phyloP scores from a whole-genome alignment of 2,888 invertebrate species.

The Sarcophaga carnaria region DNA sequence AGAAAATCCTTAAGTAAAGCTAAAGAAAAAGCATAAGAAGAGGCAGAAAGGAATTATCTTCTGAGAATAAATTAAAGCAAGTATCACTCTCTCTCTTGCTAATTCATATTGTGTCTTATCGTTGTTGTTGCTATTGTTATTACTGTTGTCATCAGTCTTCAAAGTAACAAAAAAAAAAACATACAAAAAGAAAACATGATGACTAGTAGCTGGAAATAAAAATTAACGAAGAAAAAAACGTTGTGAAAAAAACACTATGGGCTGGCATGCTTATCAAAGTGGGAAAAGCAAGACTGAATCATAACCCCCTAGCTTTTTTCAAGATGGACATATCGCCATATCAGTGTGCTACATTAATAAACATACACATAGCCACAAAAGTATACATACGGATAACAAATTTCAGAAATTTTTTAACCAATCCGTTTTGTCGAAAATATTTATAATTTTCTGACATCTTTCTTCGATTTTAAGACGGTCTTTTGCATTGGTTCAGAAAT shows the following conservation, averaged over 20 bases:
- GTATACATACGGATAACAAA: too few species aligned
- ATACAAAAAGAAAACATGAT: background rate
- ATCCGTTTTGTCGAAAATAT: too few species aligned
- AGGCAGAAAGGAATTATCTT: background rate
- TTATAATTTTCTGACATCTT: too few species aligned
- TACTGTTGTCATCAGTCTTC: constrained; percentile 14
- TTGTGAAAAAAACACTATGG: background rate
- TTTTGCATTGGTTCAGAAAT: too few species aligned
- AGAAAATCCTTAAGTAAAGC: background rate
- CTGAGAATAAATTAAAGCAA: constrained; percentile 39
- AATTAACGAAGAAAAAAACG: background rate
- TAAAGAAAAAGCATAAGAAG: background rate
- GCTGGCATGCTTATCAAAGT: background rate
- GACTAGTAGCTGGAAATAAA: background rate
- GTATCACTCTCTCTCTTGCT: constrained; percentile 34
- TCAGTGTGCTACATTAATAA: too few species aligned
- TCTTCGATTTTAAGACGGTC: too few species aligned
- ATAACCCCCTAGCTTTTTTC: too few species aligned
- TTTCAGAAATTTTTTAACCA: too few species aligned
- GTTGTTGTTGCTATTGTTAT: background rate
- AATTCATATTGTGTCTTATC: constrained; percentile 45
- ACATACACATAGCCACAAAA: too few species aligned
- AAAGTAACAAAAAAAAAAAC: background rate
- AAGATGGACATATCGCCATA: too few species aligned
- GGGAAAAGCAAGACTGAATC: too few species aligned